Evolutionary conservation across 2,888 invertebrate species (phyloP), one percentile per base, ranked within the genome.

Genomic region (Oligia fasciuncula): DNA sequence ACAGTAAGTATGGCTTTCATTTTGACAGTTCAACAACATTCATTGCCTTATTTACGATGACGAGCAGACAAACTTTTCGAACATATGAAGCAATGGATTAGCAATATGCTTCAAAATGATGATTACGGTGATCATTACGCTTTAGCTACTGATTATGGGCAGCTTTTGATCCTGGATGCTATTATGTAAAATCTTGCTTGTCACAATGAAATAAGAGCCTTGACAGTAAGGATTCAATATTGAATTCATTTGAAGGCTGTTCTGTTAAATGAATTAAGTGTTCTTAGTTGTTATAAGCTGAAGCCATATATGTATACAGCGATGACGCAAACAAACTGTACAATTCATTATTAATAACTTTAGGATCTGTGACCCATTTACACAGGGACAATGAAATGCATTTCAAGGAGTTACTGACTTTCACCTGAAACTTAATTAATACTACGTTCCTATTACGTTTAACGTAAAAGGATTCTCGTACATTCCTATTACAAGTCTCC

Each of bases 311-410:
- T 40, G 43, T 43, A 49, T 29, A 63, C 14, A 57, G 54, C 62
- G 46, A 83, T 83, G 83, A 86, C 68, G 71, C 29, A 66, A 54
- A 35, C 46, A 23, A 80, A 63, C 76, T 82, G 65, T 70, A 35
- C 70, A 81, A 82, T 70, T 75, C n/a, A 81, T 73, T 82, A 76
- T 65, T 68, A 67, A 68, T 76, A 76, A 71, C 77, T 43, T 49
- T 5, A 43, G 19, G 54, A 72, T 68, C 67, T 67, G 57, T 83
- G 86, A 83, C 83, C 86, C 19, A 83, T 86, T 71, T 76, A 40
- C 43, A 14, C 29, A 66, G 29, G 54, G 54, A 75, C 76, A 76
- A 83, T 76, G 86, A 70, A 83, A 83, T 83, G 67, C 71, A 83
- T 83, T 76, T 67, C 65, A 68, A 86, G 67, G 29, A 75, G 57